phyloP scores from a whole-genome alignment of 2,797 vertebrate genomes.

The Okamejei kenojei region DNA sequence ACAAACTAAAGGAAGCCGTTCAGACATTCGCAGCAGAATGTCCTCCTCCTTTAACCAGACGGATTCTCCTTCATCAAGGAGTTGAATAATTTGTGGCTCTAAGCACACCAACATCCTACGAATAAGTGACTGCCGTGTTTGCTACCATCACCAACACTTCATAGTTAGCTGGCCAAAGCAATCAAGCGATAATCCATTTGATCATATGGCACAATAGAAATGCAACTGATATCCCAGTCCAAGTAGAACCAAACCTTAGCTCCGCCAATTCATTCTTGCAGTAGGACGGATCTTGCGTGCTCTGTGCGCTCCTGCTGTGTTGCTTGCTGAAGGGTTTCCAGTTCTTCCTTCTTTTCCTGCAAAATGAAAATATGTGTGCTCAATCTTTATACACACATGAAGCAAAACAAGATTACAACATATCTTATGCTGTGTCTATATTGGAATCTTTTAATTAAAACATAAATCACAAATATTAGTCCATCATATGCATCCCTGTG shows the following conservation, averaged over 20 bases:
- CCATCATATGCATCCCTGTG: not conserved
- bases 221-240: not conserved
- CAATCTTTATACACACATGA: not conserved
- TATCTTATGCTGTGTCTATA: no score
- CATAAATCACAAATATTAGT: not conserved
- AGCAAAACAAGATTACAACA: not conserved
- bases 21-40: no score
- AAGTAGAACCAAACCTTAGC: slow-evolving; percentile 54
- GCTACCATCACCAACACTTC: not conserved
- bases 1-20: no score
- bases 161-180: not conserved
- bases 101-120: not conserved
- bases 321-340: slow-evolving; percentile 55
- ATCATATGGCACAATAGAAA: not conserved
- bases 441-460: not conserved
- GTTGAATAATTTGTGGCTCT: not conserved
- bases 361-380: slow-evolving; percentile 40
- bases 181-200: not conserved
- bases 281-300: slow-evolving; percentile 48
- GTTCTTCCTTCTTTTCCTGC: slow-evolving; percentile 58
- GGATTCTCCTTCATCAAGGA: not conserved
- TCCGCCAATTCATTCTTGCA: slow-evolving; percentile 53
- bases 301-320: slow-evolving; percentile 53
- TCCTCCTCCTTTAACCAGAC: not conserved
- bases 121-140: not conserved